Conservation (phyloP, 2,113 vertebrate genomes). For the Cygnus atratus region DNA sequence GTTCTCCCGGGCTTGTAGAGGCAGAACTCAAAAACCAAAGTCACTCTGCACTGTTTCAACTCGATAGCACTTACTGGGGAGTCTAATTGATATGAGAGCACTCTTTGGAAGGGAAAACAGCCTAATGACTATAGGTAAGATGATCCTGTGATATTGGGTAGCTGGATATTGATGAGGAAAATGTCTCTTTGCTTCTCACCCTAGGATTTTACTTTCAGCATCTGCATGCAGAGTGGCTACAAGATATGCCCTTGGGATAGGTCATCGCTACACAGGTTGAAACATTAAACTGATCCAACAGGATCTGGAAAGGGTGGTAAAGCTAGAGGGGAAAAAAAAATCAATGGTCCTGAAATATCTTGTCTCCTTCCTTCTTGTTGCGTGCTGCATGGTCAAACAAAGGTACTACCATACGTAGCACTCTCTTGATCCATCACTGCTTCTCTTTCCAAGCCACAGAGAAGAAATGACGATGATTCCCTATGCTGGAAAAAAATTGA, state of each 20-base stretch:
- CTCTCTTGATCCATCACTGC: neutral
- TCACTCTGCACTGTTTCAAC: neutral
- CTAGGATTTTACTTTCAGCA: neutral
- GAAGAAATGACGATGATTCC: neutral
- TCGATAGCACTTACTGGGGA: neutral
- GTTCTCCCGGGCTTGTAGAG: neutral
- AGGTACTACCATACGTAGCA: neutral
- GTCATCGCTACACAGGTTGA: neutral
- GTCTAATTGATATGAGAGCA: neutral
- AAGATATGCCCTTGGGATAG: neutral
- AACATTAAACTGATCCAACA: neutral
- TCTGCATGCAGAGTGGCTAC: neutral
- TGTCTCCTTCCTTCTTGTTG: neutral
- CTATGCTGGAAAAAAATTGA: neutral
- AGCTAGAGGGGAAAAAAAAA: neutral
- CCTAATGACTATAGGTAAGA: neutral
- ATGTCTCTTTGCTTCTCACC: neutral
- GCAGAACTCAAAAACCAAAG: constrained; percentile 1
- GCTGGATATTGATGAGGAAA: neutral
- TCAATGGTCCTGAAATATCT: neutral
- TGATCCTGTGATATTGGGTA: neutral
- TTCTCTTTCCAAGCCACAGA: neutral
- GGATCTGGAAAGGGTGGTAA: neutral
- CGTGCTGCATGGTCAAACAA: neutral
- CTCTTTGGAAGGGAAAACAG: neutral